Conservation (phyloP, 1,140 invertebrate genomes). For the Coelopa frigida region DNA sequence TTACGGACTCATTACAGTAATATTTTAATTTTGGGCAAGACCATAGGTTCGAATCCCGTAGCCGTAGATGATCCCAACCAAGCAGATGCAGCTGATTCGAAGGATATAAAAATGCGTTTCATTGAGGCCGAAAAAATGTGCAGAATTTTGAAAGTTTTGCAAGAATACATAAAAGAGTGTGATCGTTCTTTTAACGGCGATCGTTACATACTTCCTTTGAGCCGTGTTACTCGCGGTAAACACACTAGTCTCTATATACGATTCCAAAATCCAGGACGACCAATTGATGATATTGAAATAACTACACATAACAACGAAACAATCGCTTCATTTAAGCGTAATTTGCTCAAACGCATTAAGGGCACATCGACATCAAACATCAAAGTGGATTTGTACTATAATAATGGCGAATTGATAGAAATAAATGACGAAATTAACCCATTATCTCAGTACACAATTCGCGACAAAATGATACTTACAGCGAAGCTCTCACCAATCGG, state of each 20-base stretch:
- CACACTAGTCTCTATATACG: slow-evolving; percentile 79
- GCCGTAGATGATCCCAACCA: slow-evolving; percentile 39
- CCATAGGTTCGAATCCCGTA: slow-evolving; percentile 8
- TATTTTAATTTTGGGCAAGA: slow-evolving; percentile 44
- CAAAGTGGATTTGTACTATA: slow-evolving; percentile 78
- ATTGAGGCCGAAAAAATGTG: slow-evolving; percentile 86
- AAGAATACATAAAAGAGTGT: slow-evolving; percentile 94
- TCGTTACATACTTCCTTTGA: slow-evolving; percentile 64
- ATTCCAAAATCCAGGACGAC: slow-evolving; percentile 83
- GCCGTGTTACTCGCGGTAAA: slow-evolving; percentile 74
- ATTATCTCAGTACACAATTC: slow-evolving; percentile 75
- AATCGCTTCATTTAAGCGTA: slow-evolving; percentile 47
- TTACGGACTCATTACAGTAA: slow-evolving; percentile 76
- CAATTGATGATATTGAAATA: slow-evolving; percentile 87
- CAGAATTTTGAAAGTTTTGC: slow-evolving; percentile 86
- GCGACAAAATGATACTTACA: slow-evolving; percentile 89
- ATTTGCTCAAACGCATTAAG: slow-evolving; percentile 69
- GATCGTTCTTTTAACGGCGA: slow-evolving; percentile 88
- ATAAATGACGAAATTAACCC: slow-evolving; percentile 81
- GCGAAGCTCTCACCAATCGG: slow-evolving; percentile 77
- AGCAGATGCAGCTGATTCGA: slow-evolving; percentile 38
- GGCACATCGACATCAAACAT: slow-evolving; percentile 55
- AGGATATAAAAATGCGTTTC: slow-evolving; percentile 39
- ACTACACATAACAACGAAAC: slow-evolving; percentile 93
- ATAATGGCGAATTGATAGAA: slow-evolving; percentile 84